phyloP scores from a whole-genome alignment of 2,797 vertebrate species.

The Nyctibius grandis region DNA sequence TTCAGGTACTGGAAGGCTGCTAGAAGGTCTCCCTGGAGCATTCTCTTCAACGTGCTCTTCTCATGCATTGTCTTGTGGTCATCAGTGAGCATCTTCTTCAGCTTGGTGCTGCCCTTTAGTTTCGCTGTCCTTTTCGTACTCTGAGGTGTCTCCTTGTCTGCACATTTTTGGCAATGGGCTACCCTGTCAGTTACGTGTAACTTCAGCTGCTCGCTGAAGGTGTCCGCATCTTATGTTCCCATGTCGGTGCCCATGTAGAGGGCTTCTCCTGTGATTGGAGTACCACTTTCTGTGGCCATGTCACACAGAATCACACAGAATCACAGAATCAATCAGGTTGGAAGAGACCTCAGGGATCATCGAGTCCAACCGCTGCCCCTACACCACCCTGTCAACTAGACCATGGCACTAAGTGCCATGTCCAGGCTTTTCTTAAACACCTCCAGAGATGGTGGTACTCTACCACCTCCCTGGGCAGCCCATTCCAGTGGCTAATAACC shows the following conservation, averaged over 20 bases:
- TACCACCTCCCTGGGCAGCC: too few species aligned
- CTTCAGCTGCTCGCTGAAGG: neutral
- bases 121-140: neutral
- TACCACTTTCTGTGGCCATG: neutral
- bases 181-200: neutral
- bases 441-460: too few species aligned
- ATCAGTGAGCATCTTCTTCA: neutral
- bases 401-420: too few species aligned
- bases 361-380: too few species aligned
- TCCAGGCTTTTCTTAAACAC: too few species aligned
- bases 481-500: too few species aligned
- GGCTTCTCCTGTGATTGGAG: neutral
- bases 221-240: neutral
- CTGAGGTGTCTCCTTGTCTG: neutral
- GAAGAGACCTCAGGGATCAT: too few species aligned
- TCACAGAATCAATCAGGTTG: too few species aligned
- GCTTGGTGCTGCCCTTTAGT: neutral
- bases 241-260: fast-evolving
- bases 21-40: too few species aligned
- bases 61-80: fast-evolving
- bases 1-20: too few species aligned
- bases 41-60: fast-evolving
- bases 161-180: neutral
- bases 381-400: too few species aligned
- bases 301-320: too few species aligned